Base-by-base conservation (phyloP, 1,140 invertebrate species). In the Neelides sp. region DNA sequence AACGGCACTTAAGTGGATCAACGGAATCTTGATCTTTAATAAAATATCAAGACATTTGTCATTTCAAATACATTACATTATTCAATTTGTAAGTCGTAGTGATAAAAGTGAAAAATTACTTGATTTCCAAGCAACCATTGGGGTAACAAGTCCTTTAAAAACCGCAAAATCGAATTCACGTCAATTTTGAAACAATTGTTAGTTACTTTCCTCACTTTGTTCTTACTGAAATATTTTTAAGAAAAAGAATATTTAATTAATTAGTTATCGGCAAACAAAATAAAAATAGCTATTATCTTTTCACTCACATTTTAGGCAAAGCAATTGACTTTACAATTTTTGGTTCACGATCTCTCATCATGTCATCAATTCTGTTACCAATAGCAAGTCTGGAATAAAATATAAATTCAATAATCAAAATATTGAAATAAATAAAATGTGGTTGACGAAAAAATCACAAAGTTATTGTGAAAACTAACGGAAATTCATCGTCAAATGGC, bases 21-120 rank as follows among this genome's bases (percentile, higher is more conserved):
- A 37, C 23, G 58, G 58, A 54, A 59, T 59, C 49, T 59, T 59
- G 10, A 53, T 54, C 50, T 59, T 20, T 19, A 26, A 1, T 22
- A 43, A 20, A 26, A 17, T 20, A 24, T 10, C 8, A 43, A 26
- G 20, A n/a, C 23, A 43, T 23, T 8, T 5, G 13, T 26, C 10
- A 43, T 23, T 22, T 23, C 42, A 44, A 44, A 5, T 44, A 23
- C 26, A 17, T 7, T 4, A 22, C 37, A 19, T 47, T 47, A 19
- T 30, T 40, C 19, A 48, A 12, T n/a, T n/a, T n/a, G n/a, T n/a
- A n/a, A 19, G 35, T 19, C 13, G 7, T 22, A 26, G 19, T 36
- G 5, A 36, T 4, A 1, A 24, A n/a, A 4, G 24, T 13, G 4
- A 22, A 35, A 4, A 15, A 24, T 8, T 4, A 23, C 3, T 1